A percentile compares a stretch with the other conserved stretches of the same genome.
phyloP scores from a whole-genome alignment of 2,797 vertebrate genomes.

The Propithecus perrieri region DNA sequence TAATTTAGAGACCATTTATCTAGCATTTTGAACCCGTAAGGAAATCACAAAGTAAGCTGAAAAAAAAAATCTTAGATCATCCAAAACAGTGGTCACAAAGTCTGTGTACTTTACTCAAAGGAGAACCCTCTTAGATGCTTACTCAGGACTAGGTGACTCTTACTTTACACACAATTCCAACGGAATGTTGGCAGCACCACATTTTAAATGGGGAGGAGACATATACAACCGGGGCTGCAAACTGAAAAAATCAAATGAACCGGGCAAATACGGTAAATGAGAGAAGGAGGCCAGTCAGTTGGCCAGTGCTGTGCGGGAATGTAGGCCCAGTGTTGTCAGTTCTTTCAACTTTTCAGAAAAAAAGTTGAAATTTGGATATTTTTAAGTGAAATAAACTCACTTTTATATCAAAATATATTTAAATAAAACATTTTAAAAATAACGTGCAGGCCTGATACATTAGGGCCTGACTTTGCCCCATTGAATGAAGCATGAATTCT shows the following conservation, averaged over 20 bases:
- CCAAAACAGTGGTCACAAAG: neutral
- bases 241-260: neutral
- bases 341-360: neutral
- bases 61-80: neutral
- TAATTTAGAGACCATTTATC: neutral
- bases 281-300: neutral
- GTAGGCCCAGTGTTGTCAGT: too few species aligned
- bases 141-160: neutral
- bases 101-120: neutral
- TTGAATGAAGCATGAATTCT: neutral
- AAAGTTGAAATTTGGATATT: neutral
- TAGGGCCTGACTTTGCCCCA: neutral
- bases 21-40: neutral
- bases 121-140: neutral
- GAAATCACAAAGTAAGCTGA: neutral
- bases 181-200: neutral
- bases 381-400: neutral
- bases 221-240: neutral
- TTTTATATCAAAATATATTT: neutral
- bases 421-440: neutral
- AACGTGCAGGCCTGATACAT: neutral
- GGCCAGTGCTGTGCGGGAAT: fast-evolving
- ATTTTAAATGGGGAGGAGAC: neutral
- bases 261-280: neutral
- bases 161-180: neutral